Evolutionary conservation across 2,888 invertebrate species (phyloP), one percentile per base, ranked within the genome.

Genomic region (Acanthosoma haemorrhoidale): DNA sequence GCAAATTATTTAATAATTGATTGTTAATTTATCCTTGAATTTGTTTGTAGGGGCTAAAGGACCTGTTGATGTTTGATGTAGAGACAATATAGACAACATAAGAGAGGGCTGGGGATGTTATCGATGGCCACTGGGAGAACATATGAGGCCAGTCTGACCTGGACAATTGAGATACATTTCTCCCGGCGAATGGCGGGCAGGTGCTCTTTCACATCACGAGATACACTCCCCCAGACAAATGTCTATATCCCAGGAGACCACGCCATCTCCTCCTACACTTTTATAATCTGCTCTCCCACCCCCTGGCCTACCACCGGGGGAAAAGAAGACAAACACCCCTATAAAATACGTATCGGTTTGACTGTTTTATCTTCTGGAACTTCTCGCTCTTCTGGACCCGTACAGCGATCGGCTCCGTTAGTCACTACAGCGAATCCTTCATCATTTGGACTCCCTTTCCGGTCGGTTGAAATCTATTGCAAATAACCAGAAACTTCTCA

Each of bases 141-240:
- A 64, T 41, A 29, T 29, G 39, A 9, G 34, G 34, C 8, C 38
- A n/a, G 29, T 9, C 21, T 39, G 41, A 64, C 63, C 63, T 16
- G 63, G 39, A 64, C 63, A 64, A 64, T 64, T 64, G 63, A 64
- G 63, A 64, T 64, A 64, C 63, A 64, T 64, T 64, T 64, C 38
- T 39, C 25, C 21, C n/a, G 38, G 63, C 25, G 16, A 15, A 25
- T 16, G 31, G 11, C 13, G 51, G 25, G 38, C 63, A 64, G 63
- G 63, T 64, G 38, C 18, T 8, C 6, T 8, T n/a, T 43, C 61
- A 61, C 61, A 64, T 34, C 21, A 36, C 63, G 34, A 64, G 39
- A 36, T 25, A 9, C 63, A 11, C 6, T 25, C 38, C 39, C 21
- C 59, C 41, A 39, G 41, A 64, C 63, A 64, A 67, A 67, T 67